phyloP scores from a whole-genome alignment of 2,113 vertebrate genomes.

The Dermatemys mawii region DNA sequence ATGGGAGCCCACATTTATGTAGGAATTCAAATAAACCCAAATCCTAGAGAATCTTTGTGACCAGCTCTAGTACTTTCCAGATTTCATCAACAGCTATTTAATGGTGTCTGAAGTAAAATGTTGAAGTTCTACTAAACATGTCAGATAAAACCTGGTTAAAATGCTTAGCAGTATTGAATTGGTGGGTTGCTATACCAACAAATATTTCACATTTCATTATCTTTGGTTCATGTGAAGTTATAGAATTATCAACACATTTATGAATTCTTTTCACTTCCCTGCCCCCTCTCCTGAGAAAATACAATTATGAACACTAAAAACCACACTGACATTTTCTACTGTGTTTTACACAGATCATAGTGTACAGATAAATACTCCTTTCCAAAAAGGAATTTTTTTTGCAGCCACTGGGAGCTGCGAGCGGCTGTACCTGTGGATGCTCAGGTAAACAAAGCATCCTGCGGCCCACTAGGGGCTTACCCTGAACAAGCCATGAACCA shows the following conservation, averaged over 20 bases:
- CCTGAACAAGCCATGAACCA: too few relatives aligned
- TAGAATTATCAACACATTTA: not conserved
- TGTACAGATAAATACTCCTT: not conserved
- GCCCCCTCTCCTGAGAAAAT: not conserved
- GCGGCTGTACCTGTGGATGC: too few relatives aligned
- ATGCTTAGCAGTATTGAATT: conserved; percentile 14
- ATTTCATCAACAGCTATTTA: not conserved
- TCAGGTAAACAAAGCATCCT: too few relatives aligned
- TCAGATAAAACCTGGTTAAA: conserved; percentile 50
- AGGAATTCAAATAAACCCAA: not conserved
- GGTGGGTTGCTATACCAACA: conserved; percentile 38
- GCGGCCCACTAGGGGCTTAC: too few relatives aligned
- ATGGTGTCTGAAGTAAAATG: not conserved
- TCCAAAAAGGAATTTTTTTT: not conserved
- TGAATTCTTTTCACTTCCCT: conserved; percentile 6
- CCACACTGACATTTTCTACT: not conserved
- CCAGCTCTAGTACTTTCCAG: conserved; percentile 8
- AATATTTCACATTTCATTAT: not conserved
- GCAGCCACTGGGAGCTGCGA: too few relatives aligned
- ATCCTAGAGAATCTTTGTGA: conserved; percentile 7
- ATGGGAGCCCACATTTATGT: not conserved
- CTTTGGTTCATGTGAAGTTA: conserved; percentile 10
- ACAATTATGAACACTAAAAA: not conserved
- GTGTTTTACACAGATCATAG: not conserved
- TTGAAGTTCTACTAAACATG: conserved; percentile 11